Conservation (phyloP, 2,797 vertebrate genomes). For the Muraenolepis orangiensis region DNA sequence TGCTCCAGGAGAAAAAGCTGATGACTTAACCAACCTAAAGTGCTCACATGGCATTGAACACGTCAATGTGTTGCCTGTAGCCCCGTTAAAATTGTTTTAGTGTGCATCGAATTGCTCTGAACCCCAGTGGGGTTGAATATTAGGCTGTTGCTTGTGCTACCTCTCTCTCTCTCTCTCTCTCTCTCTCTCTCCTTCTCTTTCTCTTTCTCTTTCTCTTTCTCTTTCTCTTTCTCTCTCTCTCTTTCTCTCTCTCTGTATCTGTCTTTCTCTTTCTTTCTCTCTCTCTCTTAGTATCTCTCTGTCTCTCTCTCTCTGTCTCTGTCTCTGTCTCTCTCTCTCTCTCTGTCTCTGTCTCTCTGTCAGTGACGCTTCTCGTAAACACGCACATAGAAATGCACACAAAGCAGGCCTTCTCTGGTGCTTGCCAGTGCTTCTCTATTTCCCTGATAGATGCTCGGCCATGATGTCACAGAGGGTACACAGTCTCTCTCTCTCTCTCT, state of each 20-base stretch:
- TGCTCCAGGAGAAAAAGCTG: not conserved
- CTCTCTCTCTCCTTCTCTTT: not conserved
- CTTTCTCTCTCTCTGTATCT: not conserved
- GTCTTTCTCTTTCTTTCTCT: not conserved
- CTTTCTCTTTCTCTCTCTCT: not conserved
- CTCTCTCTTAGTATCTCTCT: not conserved
- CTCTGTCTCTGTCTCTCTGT: not conserved
- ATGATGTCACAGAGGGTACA: constrained; percentile 61
- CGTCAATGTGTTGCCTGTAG: too few relatives aligned
- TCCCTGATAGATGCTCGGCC: constrained; percentile 40
- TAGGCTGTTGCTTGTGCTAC: not conserved
- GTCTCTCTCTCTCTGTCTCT: not conserved
- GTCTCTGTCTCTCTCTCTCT: not conserved
- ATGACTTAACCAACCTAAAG: too few relatives aligned
- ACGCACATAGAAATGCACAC: constrained; percentile 53
- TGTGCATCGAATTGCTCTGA: too few relatives aligned
- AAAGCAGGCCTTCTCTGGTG: constrained; percentile 67
- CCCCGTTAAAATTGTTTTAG: too few relatives aligned
- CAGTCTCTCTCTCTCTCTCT: constrained; percentile 42
- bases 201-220: not conserved
- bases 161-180: not conserved
- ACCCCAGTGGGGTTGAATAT: not conserved
- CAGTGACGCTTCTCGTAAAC: constrained; percentile 23
- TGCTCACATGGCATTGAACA: too few relatives aligned
- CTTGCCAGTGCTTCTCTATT: constrained; percentile 44